A percentile compares a stretch with the other conserved stretches of the same genome.
Conservation (phyloP, 2,113 vertebrate genomes). For the Oncorhynchus clarkii region DNA sequence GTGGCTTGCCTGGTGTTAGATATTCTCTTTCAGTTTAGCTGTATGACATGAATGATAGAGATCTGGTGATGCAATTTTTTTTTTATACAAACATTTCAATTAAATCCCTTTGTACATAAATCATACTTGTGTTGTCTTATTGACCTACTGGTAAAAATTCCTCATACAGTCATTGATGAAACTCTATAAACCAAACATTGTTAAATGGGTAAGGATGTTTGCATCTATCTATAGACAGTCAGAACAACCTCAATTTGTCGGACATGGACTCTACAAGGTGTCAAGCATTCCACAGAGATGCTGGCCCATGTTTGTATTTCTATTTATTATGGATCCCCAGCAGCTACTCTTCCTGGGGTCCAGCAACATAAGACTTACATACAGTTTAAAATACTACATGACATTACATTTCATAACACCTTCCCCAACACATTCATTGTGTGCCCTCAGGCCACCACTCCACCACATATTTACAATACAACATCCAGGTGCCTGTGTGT, state of each 20-base stretch:
- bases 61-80: constrained; percentile 95
- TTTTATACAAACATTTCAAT: constrained; percentile 98
- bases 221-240: not conserved
- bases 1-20: constrained; percentile 67
- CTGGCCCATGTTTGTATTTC: not conserved
- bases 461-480: no score
- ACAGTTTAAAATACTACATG: no score
- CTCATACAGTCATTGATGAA: no score
- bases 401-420: no score
- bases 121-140: constrained; percentile 35
- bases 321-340: no score
- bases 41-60: constrained; percentile 76
- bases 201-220: not conserved
- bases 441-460: no score
- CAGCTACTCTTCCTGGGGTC: no score
- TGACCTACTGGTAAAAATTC: constrained; percentile 5
- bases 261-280: no score
- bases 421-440: no score
- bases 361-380: no score
- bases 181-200: not conserved
- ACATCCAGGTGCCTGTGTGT: no score
- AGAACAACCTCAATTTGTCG: constrained; percentile 7
- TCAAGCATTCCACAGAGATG: no score
- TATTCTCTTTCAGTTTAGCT: constrained; percentile 74
- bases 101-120: constrained; percentile 90